Conservation (phyloP, 1,140 invertebrate genomes). For the Yoshiicerus persimilis region DNA sequence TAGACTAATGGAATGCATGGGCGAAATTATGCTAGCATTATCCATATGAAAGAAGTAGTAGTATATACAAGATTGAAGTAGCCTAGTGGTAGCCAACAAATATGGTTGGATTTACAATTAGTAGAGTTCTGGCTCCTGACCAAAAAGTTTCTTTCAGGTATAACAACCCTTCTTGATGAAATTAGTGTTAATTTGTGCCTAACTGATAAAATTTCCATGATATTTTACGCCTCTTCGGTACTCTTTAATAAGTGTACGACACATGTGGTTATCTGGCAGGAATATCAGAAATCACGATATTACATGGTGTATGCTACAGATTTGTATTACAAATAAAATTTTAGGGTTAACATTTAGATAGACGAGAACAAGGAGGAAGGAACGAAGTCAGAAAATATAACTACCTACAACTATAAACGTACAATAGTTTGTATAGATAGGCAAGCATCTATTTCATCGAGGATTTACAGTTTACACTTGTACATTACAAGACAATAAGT, state of each 20-base stretch:
- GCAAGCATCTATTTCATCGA: not conserved
- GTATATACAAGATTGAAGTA: no score
- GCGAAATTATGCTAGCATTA: no score
- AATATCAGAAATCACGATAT: constrained; percentile 7
- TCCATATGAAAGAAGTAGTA: no score
- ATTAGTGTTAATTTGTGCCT: constrained; percentile 20
- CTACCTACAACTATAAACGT: not conserved
- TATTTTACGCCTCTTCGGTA: constrained; percentile 12
- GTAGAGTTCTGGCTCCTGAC: not conserved
- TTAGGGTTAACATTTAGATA: not conserved
- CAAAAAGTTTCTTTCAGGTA: not conserved
- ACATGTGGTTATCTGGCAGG: not conserved
- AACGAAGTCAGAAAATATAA: not conserved
- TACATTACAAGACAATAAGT: no score
- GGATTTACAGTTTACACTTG: not conserved
- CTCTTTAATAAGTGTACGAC: constrained; percentile 17
- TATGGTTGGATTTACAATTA: not conserved
- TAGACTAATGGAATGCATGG: no score
- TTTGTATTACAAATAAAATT: not conserved
- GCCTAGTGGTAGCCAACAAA: not conserved
- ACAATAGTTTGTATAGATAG: not conserved
- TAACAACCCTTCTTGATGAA: constrained; percentile 9
- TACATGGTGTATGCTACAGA: not conserved
- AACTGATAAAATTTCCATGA: constrained; percentile 23
- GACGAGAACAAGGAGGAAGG: not conserved